Percentiles rank a stretch among this genome's conserved stretches.
Evolutionary conservation across 2,113 vertebrate species (phyloP).

Genomic region (Neopipo cinnamomea): DNA sequence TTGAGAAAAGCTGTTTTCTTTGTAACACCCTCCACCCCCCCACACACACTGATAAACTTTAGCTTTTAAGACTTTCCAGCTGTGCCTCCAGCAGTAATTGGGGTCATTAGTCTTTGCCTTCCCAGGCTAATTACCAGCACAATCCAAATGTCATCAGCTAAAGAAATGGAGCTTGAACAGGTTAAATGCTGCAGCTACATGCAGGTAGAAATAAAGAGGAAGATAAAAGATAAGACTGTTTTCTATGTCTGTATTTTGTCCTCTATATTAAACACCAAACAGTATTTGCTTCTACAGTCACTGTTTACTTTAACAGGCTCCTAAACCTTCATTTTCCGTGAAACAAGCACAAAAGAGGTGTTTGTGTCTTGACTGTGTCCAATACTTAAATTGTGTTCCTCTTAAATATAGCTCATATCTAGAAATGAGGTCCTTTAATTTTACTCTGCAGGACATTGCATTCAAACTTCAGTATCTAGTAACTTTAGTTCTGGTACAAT

Average conservation of each 20-base stretch:
- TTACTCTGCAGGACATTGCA: not conserved
- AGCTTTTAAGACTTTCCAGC: slow-evolving; percentile 39
- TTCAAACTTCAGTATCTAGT: not conserved
- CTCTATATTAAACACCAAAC: not conserved
- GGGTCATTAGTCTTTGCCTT: slow-evolving; percentile 44
- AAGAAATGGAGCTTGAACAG: slow-evolving; percentile 1
- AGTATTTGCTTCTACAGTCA: not conserved
- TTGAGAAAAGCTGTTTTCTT: not conserved
- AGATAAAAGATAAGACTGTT: not conserved
- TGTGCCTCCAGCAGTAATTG: slow-evolving; percentile 32
- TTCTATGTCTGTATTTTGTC: not conserved
- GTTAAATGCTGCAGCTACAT: not conserved
- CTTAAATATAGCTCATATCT: not conserved
- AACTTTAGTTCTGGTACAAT: not conserved
- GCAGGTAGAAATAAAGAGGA: not conserved
- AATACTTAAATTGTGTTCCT: not conserved
- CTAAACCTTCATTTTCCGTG: not conserved
- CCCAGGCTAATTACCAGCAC: slow-evolving; percentile 29
- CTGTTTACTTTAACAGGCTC: not conserved
- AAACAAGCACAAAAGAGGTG: not conserved
- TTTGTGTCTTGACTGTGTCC: not conserved
- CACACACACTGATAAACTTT: slow-evolving; percentile 12
- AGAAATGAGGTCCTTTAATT: not conserved
- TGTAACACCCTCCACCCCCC: not conserved
- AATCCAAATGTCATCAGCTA: slow-evolving; percentile 25